Base-by-base conservation (phyloP, 1,140 invertebrate species). In the Zaprionus africanus region DNA sequence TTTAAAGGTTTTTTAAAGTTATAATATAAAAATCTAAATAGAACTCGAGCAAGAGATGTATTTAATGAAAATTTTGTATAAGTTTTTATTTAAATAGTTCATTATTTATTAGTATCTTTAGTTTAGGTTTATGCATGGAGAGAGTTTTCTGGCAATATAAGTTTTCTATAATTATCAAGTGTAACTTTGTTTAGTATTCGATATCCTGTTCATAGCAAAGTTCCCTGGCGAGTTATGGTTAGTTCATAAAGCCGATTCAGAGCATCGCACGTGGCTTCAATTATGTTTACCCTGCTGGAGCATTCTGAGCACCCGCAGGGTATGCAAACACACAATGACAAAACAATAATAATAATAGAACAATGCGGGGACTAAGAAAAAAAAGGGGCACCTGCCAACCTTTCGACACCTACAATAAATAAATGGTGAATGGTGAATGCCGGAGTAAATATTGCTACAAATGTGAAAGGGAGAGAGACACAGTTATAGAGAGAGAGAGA, bases 391-490 rank as follows among this genome's bases (percentile, higher is more conserved):
- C 43, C 64, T 65, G 76, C 53, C 76, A 82, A 85, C 79, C 76
- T 85, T 79, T 82, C 77, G 79, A 82, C 83, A 86, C 83, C 83
- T 86, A 75, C 68, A 86, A 81, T 82, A 87, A 82, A 87, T 86
- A 87, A 84, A 85, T 86, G 75, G 71, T 61, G 69, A 61, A 51
- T 51, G 17, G 13, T 13, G 19, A 51, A 51, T 51, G 46, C 19
- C 9, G 11, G 46, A 80, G 76, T 71, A 87, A 80, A 86, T 87
- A 87, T 76, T 82, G 76, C 63, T 80, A 73, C 67, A 38, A 69
- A 76, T 38, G 41, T 17, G 41, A 17, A 7, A 46, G 41, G 7
- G 41, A 46, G n/a, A 46, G 9, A 34, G 31, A 34, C 9, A 34
- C 11, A 11, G 9, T 11, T 9, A 1, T n/a, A n/a, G 41, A 17